Evolutionary conservation across 2,113 vertebrate species (phyloP).

Genomic region (western clawed frog (Xenopus tropicalis)): DNA sequence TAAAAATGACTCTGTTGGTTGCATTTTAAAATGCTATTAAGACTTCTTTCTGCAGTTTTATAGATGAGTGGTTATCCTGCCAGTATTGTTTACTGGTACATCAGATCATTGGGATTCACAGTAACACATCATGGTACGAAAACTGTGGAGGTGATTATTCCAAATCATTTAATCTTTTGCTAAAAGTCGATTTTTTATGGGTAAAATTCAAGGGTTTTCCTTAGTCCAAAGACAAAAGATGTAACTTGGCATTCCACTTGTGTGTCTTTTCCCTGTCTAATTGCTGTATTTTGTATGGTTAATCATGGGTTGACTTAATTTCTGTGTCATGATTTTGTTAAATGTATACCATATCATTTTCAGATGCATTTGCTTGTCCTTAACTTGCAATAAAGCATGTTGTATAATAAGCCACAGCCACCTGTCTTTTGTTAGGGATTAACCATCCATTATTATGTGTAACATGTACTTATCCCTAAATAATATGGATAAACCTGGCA

Average conservation of each 20-base stretch:
- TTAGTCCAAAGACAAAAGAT: conserved; percentile 31
- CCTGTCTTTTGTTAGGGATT: conserved; percentile 43
- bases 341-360: conserved; percentile 44
- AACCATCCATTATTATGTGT: conserved; percentile 43
- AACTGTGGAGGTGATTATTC: conserved; percentile 33
- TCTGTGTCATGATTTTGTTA: conserved; percentile 35
- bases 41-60: background rate
- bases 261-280: conserved; percentile 20
- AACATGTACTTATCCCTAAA: conserved; percentile 44
- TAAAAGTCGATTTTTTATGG: conserved; percentile 27
- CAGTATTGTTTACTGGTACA: conserved; percentile 15
- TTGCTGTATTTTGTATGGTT: conserved; percentile 36
- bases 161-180: conserved; percentile 31
- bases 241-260: conserved; percentile 29
- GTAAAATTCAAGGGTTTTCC: conserved; percentile 17
- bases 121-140: background rate
- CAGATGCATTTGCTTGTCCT: conserved; percentile 44
- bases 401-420: conserved; percentile 35
- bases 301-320: conserved; percentile 45
- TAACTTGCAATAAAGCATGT: conserved; percentile 35
- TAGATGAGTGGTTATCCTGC: conserved; percentile 2
- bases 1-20: background rate
- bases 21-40: background rate
- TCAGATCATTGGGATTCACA: conserved; percentile 3
- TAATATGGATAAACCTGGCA: conserved; percentile 45